Base-by-base conservation (phyloP, 1,140 invertebrate genomes). In the Cylas formicarius region DNA sequence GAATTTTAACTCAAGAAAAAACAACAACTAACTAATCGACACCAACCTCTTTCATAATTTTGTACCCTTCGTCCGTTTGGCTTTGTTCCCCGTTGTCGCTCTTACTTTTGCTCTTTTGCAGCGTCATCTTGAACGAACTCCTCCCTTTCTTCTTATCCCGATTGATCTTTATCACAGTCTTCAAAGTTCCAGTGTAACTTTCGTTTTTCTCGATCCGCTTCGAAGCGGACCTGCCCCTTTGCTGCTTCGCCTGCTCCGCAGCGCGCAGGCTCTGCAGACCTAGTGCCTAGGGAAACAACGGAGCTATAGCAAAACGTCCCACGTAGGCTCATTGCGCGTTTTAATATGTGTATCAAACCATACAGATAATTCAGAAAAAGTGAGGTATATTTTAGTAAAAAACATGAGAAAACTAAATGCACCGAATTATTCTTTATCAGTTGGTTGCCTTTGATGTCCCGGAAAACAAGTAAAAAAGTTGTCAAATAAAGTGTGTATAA, bases 131-230 rank as follows among this genome's bases (percentile, higher is more conserved):
- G 31, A 86, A 62, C 0, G 80, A 78, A 44, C 77, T 82, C 27
- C 80, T 71, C 22, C 71, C 75, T 31, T 56, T 56, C 65, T 80
- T 80, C 23, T 72, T 66, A 56, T 71, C 71, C 6, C 74, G 66
- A 42, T 82, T 81, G 33, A 82, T 55, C 62, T 86, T 83, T 42
- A 88, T 86, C 26, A 86, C 76, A 14, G 83, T 85, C 56, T 86
- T 88, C 26, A 86, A 57, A 0, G 83, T 85, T 2, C 84, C 84
- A 3, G 82, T 83, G 50, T 80, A 84, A 26, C 59, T 66, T 37
- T 72, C 69, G 28, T 64, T 62, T 28, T 69, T 62, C 11, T 17
- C 17, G 5, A 5, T 48, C 4, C 35, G 29, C 11, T 41, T 28
- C 5, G 69, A 65, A n/a, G n/a, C n/a, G n/a, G n/a, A n/a, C 36